phyloP scores from a whole-genome alignment of 2,888 invertebrate genomes.

The Papilio gigon region DNA sequence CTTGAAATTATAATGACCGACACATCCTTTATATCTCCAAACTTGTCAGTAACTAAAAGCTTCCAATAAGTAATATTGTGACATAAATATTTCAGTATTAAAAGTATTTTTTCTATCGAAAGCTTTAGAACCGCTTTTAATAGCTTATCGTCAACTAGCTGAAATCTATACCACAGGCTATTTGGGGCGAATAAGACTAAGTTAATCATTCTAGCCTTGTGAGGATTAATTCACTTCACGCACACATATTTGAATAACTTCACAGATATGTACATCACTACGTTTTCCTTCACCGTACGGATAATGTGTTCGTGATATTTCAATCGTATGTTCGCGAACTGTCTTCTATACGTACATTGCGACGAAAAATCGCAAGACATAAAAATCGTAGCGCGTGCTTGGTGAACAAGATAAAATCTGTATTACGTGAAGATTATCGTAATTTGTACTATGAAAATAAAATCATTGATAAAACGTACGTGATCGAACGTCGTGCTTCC shows the following conservation, averaged over 20 bases:
- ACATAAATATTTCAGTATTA: background rate
- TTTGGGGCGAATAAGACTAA: too few species aligned
- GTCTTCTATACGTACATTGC: too few species aligned
- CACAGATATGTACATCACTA: too few species aligned
- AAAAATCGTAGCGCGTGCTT: background rate
- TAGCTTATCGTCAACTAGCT: too few species aligned
- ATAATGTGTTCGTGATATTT: too few species aligned
- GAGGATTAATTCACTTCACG: too few species aligned
- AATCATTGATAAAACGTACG: conserved; percentile 46
- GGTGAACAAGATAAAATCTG: background rate
- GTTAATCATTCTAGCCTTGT: too few species aligned
- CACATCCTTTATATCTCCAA: background rate
- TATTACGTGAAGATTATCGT: conserved; percentile 12
- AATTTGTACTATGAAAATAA: conserved; percentile 22
- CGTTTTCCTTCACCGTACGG: too few species aligned
- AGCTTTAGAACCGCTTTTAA: background rate
- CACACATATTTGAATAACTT: too few species aligned
- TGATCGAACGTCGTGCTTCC: conserved; percentile 54
- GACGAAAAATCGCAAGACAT: background rate
- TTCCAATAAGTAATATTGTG: background rate
- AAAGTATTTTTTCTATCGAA: background rate
- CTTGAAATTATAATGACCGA: background rate
- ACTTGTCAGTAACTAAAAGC: background rate
- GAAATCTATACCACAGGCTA: too few species aligned
- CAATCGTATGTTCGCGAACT: too few species aligned